phyloP scores from a whole-genome alignment of 1,140 invertebrate genomes.

The Drosophila ercepeae region DNA sequence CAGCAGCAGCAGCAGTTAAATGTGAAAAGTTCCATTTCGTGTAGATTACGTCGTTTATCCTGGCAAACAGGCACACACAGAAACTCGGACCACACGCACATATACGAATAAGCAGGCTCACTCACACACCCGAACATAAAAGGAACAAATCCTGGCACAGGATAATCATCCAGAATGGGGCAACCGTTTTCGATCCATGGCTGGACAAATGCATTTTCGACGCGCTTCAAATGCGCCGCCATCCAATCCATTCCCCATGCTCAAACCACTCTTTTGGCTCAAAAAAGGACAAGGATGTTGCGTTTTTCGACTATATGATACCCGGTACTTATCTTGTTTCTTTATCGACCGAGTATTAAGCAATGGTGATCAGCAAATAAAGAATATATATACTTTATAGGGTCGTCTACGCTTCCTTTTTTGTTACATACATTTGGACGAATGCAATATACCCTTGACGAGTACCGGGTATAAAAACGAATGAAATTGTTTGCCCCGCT shows the following conservation, averaged over 20 bases:
- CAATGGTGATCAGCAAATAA: too few species aligned
- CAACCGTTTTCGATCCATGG: conserved; percentile 62
- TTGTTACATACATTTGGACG: too few species aligned
- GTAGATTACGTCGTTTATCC: conserved; percentile 79
- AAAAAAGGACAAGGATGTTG: too few species aligned
- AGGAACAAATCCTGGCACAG: conserved; percentile 18
- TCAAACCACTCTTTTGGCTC: background rate
- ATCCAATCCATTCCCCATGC: conserved; percentile 17
- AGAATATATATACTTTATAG: too few species aligned
- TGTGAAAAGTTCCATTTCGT: conserved; percentile 80
- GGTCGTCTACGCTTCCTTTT: too few species aligned
- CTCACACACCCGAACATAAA: conserved; percentile 5
- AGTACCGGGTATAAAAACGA: too few species aligned
- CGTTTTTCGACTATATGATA: too few species aligned
- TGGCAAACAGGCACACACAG: conserved; percentile 64
- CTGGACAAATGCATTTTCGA: conserved; percentile 75
- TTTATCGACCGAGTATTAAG: too few species aligned
- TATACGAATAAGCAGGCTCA: background rate
- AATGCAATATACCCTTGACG: too few species aligned
- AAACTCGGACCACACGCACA: conserved; percentile 10
- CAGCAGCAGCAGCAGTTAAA: conserved; percentile 63
- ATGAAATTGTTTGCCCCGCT: conserved; percentile 72
- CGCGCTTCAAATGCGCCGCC: conserved; percentile 70
- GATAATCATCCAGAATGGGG: conserved; percentile 60
- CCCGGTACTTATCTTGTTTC: too few species aligned